Base-by-base conservation (phyloP, 2,888 invertebrate genomes). In the Elegia similella region DNA sequence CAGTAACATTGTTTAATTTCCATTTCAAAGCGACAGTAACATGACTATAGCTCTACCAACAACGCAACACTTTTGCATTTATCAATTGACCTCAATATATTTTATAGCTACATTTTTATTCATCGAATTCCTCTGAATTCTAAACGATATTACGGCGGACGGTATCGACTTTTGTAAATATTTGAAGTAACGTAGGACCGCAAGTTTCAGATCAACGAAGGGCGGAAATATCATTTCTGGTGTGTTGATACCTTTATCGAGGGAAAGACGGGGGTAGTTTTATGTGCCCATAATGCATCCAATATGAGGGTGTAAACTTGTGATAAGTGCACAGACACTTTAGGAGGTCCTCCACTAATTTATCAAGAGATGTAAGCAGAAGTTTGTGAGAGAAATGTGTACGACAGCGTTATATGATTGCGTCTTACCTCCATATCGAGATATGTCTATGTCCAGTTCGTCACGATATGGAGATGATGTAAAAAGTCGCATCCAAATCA, bases 271-370 rank as follows among this genome's bases (percentile, higher is more conserved):
- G 50, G 32, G 48, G 43, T 23, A 46, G 38, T 59, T 59, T 59
- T 56, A 56, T 58, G 42, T 53, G 43, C 2, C 53, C 30, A 43
- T 53, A 53, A 53, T 55, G 58, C 47, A 55, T 61, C 57, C 56
- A 59, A 59, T 63, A 56, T 59, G 46, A 61, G 47, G 53, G 42
- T 5, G 55, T 30, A 63, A 62, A 62, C 56, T 56, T 64, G 57
- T 60, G 43, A 53, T 42, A 55, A 56, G 34, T 23, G 52, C 29
- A 59, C 55, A 50, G 56, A 58, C 34, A 50, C 32, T 50, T 47
- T 30, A 60, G 64, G 62, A 62, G 38, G 61, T 55, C 54, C 66
- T 66, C 56, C 16, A 50, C 34, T 34, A n/a, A 17, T 50, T 38
- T 48, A 10, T 5, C 29, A 29, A 46, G 29, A 47, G 10, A 30